A percentile compares a stretch with the other conserved stretches of the same genome.
Conservation (phyloP, 2,797 vertebrate genomes). For the Sarcoramphus papa region DNA sequence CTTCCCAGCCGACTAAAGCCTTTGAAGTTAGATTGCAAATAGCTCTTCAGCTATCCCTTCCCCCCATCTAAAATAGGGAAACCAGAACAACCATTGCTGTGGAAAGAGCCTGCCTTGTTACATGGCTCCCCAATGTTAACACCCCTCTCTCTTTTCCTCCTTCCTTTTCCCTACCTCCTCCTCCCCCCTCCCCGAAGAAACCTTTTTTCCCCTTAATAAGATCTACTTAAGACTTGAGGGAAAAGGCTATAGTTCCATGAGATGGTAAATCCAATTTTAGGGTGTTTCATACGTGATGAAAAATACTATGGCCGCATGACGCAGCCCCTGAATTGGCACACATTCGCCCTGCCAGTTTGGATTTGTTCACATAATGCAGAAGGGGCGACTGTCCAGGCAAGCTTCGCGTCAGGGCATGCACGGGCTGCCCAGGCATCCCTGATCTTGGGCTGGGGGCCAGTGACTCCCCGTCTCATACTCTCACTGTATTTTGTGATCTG, state of each 20-base stretch:
- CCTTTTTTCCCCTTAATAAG: not conserved
- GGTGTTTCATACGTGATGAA: slow-evolving; percentile 38
- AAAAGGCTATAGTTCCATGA: slow-evolving; percentile 24
- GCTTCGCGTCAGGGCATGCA: rapidly evolving
- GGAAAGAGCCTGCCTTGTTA: slow-evolving; percentile 8
- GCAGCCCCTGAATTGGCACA: not conserved
- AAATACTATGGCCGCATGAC: not conserved
- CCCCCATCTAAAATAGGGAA: slow-evolving; percentile 15
- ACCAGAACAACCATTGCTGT: slow-evolving; percentile 16
- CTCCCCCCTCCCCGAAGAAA: not conserved
- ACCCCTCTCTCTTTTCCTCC: not conserved
- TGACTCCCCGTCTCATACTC: rapidly evolving
- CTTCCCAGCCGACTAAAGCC: slow-evolving; percentile 46
- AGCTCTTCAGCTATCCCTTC: slow-evolving; percentile 24
- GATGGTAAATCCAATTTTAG: slow-evolving; percentile 54
- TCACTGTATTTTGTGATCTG: not conserved
- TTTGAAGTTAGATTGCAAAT: slow-evolving; percentile 62
- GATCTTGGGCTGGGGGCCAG: not conserved
- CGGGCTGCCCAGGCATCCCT: not conserved
- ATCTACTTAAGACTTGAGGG: slow-evolving; percentile 46
- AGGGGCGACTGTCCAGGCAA: not conserved
- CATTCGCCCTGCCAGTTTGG: not conserved
- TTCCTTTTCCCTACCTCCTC: slow-evolving; percentile 1
- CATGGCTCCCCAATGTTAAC: not conserved
- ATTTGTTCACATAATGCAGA: slow-evolving; percentile 20